Evolutionary conservation across 2,113 vertebrate species (phyloP), one percentile per base, ranked within the genome.

Genomic region (Colaptes auratus): DNA sequence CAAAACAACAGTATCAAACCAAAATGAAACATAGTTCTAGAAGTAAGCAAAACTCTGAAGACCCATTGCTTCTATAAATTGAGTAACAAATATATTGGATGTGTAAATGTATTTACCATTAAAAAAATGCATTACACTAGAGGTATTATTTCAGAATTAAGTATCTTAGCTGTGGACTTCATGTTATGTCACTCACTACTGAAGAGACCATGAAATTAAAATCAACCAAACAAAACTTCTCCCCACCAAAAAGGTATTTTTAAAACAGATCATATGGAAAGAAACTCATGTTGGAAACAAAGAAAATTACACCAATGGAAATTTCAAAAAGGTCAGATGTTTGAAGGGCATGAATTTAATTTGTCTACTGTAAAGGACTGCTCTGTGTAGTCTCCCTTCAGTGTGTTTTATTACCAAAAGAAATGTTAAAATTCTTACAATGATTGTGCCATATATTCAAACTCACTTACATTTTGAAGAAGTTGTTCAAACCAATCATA

Each of bases 401-500:
- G 19, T 65, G 64, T 66, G 28, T 66, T 66, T 46, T 46, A 66
- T 42, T 46, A 66, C 42, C 64, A 66, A 66, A 66, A 66, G 19
- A 21, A 42, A 44, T 30, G 28, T 66, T 46, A 31, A 44, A 66
- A 31, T 31, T 31, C 28, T 66, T 46, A 46, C 64, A 66, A 23
- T 66, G 18, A 44, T 44, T 66, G 42, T 46, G 39, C 28, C 64
- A 46, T 66, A 66, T 42, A 66, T 66, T 61, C 59, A 61, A 61
- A 61, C 24, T 46, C 42, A 66, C 64, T 66, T 66, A 66, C 64
- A 66, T 66, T 66, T 44, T 66, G 64, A 66, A 66, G 64, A 66
- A 66, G 64, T 28, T 66, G 64, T 66, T 27, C 99, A 96, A 99
- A 99, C 99, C 99, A 99, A 96, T 99, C 99, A 95, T 99, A 99